Base-by-base conservation (phyloP, 2,888 invertebrate genomes). In the Melanchra persicariae region DNA sequence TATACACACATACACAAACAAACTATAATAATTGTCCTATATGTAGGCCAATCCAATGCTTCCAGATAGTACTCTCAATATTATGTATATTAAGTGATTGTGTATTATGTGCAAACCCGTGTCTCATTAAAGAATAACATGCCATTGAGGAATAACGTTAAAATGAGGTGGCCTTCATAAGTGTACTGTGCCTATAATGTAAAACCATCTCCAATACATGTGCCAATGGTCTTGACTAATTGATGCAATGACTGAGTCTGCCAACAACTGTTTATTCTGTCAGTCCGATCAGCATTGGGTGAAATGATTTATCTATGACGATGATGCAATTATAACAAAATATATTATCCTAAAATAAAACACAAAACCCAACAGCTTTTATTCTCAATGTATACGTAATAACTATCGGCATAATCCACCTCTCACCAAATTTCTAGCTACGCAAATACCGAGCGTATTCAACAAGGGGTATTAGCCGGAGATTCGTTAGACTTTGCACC, bases 401-500 rank as follows among this genome's bases (percentile, higher is more conserved):
- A 30, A 30, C 30, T 30, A 24, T 45, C 54, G 9, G 26, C 19
- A 37, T 26, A 30, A 47, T 54, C 37, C 34, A 52, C 37, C 30
- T 51, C 40, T 61, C 22, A 43, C 57, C 37, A 60, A 77, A 74
- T 73, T 75, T 65, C 61, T 57, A 22, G 34, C 55, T 70, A 26
- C 57, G 62, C 49, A 71, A 81, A 74, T 54, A 58, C 60, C 61
- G 37, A 74, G 58, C 70, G 70, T 82, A 82, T 82, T 79, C 78
- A 82, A 82, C 83, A 86, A 82, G 79, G 71, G 78, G 88, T 86
- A 88, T 88, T 89, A 90, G 89, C 88, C 88, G 90, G 87, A 91
- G 92, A 94, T 93, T 94, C 91, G 92, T 92, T 91, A 90, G 91
- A 91, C 90, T 91, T 89, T 91, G 89, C 89, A 92, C 92, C 93